These are phyloP conservation scores for Sylvicapra grimmia DNA, from an alignment of 2,113 vertebrate genomes.

Conservation along the genomic window DNA sequence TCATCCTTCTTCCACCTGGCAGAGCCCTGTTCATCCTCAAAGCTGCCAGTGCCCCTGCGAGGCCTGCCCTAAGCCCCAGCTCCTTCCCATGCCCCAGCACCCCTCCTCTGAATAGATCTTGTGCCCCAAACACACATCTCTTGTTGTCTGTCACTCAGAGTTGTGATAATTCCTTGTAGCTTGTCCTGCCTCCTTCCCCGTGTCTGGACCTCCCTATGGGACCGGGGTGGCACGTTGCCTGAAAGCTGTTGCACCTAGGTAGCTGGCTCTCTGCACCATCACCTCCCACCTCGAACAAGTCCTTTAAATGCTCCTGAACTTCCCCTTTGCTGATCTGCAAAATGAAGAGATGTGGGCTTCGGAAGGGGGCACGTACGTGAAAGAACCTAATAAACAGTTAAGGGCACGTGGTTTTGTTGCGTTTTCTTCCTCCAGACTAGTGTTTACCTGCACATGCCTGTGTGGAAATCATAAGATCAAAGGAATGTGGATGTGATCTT, in stretches of 20 bases:
- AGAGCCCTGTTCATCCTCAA: background rate
- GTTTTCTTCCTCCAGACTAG: background rate
- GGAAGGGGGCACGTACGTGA: accelerated
- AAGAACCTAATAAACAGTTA: background rate
- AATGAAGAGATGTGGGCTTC: background rate
- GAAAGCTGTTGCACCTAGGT: too few relatives aligned
- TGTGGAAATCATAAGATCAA: conserved; percentile 17
- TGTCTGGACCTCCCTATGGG: too few relatives aligned
- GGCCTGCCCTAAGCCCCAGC: background rate
- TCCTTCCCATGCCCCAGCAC: background rate
- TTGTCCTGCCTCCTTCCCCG: background rate
- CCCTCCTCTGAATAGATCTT: background rate
- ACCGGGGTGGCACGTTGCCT: accelerated
- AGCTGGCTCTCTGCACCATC: background rate
- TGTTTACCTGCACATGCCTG: background rate
- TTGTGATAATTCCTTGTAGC: too few relatives aligned
- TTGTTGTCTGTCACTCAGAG: background rate
- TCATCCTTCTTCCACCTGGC: background rate
- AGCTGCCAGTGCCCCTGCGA: background rate
- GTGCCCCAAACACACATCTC: background rate
- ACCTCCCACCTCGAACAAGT: background rate
- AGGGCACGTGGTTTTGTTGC: background rate
- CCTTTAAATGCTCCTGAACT: background rate
- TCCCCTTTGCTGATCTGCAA: background rate
- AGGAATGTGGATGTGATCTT: background rate